Evolutionary conservation across 2,888 invertebrate species (phyloP).

Genomic region (Melanchra persicariae): DNA sequence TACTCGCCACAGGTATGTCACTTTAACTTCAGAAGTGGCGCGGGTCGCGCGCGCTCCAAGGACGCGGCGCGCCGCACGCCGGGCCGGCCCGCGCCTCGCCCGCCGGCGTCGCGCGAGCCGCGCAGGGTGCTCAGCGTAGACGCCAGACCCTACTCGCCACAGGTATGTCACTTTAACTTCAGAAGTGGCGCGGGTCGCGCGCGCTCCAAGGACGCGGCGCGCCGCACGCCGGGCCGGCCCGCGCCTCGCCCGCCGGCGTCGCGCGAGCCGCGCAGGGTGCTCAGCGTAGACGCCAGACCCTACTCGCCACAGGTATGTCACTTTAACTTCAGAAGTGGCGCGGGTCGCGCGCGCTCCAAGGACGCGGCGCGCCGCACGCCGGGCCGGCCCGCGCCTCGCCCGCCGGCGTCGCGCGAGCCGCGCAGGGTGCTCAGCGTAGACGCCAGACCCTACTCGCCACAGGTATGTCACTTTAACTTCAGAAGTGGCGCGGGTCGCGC

Average conservation of each 20-base stretch:
- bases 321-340: conserved; percentile 86
- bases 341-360: conserved; percentile 84
- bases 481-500: conserved; percentile 87
- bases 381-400: conserved; percentile 85
- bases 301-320: conserved; percentile 92
- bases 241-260: conserved; percentile 85
- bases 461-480: conserved; percentile 79
- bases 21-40: conserved; percentile 80
- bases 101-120: conserved; percentile 84
- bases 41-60: conserved; percentile 84
- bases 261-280: conserved; percentile 90
- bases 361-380: conserved; percentile 85
- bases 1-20: conserved; percentile 92
- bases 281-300: conserved; percentile 96
- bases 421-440: conserved; percentile 94
- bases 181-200: conserved; percentile 87
- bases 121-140: conserved; percentile 94
- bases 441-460: conserved; percentile 95
- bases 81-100: conserved; percentile 85
- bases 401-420: conserved; percentile 84
- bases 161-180: conserved; percentile 79
- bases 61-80: conserved; percentile 85
- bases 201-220: conserved; percentile 84
- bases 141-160: conserved; percentile 95
- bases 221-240: conserved; percentile 85